A percentile compares a stretch with the other conserved stretches of the same genome.
These are phyloP conservation scores for Charanyca ferruginea DNA, from an alignment of 2,888 invertebrate species.

Conservation along the genomic window DNA sequence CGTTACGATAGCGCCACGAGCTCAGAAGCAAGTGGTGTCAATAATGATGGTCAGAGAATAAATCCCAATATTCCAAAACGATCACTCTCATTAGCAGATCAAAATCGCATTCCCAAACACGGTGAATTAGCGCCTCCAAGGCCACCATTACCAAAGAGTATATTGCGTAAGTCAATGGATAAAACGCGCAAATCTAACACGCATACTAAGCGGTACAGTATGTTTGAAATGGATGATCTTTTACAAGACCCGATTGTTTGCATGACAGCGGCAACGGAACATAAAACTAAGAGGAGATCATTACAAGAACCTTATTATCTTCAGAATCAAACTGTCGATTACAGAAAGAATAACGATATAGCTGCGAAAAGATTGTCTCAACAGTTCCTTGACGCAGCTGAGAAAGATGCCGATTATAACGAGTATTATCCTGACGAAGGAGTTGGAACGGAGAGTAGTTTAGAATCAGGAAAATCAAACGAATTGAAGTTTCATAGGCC, in stretches of 20 bases:
- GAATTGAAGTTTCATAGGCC: constrained; percentile 88
- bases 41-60: constrained; percentile 86
- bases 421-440: constrained; percentile 92
- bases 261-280: constrained; percentile 86
- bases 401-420: constrained; percentile 89
- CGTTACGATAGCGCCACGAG: constrained; percentile 95
- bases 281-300: constrained; percentile 93
- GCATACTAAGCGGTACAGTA: constrained; percentile 94
- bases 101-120: constrained; percentile 83
- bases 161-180: constrained; percentile 92
- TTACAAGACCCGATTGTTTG: constrained; percentile 87
- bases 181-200: constrained; percentile 89
- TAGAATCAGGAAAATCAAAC: constrained; percentile 91
- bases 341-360: constrained; percentile 89
- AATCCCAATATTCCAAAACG: constrained; percentile 93
- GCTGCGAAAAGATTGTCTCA: constrained; percentile 89
- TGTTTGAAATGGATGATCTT: constrained; percentile 94
- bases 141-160: constrained; percentile 94
- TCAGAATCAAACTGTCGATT: constrained; percentile 88
- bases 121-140: constrained; percentile 92
- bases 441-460: constrained; percentile 91
- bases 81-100: constrained; percentile 92
- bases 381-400: constrained; percentile 89
- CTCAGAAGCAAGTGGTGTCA: constrained; percentile 93
- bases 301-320: constrained; percentile 94